Conservation (phyloP, 2,113 vertebrate species). For the Saccopteryx bilineata region DNA sequence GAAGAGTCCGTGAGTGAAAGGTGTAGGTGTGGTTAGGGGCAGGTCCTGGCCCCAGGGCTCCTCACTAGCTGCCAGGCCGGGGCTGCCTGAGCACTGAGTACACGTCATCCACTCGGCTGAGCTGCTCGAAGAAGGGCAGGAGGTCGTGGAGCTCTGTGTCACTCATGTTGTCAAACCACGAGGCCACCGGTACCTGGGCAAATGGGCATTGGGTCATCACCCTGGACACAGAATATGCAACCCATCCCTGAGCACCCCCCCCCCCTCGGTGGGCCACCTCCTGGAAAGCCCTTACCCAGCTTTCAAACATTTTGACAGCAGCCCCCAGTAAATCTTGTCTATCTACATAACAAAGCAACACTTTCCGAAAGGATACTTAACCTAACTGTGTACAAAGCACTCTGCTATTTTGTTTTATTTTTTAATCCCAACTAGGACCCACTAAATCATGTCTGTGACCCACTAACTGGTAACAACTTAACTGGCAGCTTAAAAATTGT, state of each 20-base stretch:
- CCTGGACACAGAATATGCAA: too few relatives aligned
- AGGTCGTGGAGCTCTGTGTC: constrained; percentile 98
- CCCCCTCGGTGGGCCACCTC: background rate
- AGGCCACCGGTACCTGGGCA: constrained; percentile 95
- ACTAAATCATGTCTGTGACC: background rate
- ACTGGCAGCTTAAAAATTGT: background rate
- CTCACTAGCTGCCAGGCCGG: constrained; percentile 93
- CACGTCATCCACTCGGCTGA: constrained; percentile 95
- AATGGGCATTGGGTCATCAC: background rate
- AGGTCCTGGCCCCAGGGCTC: constrained; percentile 85
- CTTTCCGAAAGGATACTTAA: background rate
- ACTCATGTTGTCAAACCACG: constrained; percentile 98
- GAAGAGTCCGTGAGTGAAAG: constrained; percentile 40
- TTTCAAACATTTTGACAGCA: background rate
- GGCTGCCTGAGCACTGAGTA: constrained; percentile 95
- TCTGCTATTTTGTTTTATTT: background rate
- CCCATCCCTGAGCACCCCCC: background rate
- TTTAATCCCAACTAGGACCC: background rate
- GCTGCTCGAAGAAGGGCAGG: constrained; percentile 97
- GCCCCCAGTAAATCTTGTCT: background rate
- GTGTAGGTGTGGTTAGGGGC: constrained; percentile 50
- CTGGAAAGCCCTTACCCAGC: background rate
- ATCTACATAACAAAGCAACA: background rate
- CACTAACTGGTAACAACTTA: background rate
- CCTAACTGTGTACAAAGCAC: background rate